Conservation (phyloP, 2,113 vertebrate genomes). For the Ancistrus triradiatus region DNA sequence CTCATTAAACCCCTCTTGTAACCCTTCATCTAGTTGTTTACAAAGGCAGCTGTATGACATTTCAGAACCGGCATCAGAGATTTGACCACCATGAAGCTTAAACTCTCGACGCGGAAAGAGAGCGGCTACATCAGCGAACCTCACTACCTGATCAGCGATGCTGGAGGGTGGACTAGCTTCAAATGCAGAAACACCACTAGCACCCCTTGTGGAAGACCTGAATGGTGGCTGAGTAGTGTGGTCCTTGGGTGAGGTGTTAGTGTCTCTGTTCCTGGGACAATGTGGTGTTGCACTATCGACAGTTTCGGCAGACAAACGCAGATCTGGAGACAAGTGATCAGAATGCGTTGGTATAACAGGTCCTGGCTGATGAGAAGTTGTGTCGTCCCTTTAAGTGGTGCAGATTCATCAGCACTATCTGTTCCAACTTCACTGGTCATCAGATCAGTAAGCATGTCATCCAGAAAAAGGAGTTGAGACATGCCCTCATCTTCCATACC, state of each 20-base stretch:
- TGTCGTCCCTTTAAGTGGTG: no score
- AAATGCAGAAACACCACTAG: background rate
- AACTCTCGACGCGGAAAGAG: constrained; percentile 1
- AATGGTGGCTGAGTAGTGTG: background rate
- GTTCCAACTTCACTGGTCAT: no score
- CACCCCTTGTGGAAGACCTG: background rate
- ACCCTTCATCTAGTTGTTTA: constrained; percentile 14
- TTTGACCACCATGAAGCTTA: constrained; percentile 24
- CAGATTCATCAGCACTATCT: no score
- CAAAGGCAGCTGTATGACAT: background rate
- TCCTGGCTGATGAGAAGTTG: no score
- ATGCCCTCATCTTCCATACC: constrained; percentile 9
- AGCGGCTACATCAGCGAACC: constrained; percentile 4
- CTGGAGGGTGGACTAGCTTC: background rate
- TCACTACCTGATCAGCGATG: constrained; percentile 3
- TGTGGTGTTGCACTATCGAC: background rate
- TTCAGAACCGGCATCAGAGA: background rate
- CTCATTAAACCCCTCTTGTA: background rate
- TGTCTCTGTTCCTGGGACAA: background rate
- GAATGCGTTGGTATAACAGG: no score
- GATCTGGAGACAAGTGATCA: background rate
- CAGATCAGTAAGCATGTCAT: no score
- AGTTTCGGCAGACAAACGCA: background rate
- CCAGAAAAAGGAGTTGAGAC: no score
- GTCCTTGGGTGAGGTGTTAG: background rate